Conservation (phyloP, 53 echinoderm and acorn worm species). For the Paracentrotus lividus region DNA sequence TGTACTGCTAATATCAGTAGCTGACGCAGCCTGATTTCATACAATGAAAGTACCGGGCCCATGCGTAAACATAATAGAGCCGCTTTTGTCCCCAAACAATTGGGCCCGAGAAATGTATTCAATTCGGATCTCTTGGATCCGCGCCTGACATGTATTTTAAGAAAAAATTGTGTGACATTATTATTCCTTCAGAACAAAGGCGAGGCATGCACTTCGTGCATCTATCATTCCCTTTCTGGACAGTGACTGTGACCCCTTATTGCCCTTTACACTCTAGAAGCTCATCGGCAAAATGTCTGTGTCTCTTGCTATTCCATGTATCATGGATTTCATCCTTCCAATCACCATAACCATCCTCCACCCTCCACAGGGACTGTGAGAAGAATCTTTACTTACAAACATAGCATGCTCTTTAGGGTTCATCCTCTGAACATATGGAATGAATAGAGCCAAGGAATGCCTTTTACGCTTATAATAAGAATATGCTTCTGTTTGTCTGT, state of each 20-base stretch:
- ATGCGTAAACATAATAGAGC: too few relatives aligned
- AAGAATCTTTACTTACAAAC: constrained; percentile 15
- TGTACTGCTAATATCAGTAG: too few relatives aligned
- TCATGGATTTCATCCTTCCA: constrained; percentile 14
- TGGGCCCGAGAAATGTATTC: too few relatives aligned
- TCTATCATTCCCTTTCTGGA: background rate
- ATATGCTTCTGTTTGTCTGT: too few relatives aligned
- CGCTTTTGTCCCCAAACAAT: too few relatives aligned
- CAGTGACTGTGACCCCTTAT: background rate
- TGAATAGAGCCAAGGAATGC: background rate
- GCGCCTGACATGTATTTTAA: too few relatives aligned
- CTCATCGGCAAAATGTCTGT: background rate
- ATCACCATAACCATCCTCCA: constrained; percentile 13
- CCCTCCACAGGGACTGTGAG: background rate
- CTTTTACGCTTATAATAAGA: background rate
- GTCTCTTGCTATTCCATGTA: constrained; percentile 16
- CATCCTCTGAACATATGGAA: background rate
- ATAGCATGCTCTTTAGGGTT: background rate
- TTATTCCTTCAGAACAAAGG: too few relatives aligned
- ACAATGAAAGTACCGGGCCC: too few relatives aligned
- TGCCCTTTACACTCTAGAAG: background rate
- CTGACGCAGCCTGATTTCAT: too few relatives aligned
- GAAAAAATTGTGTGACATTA: too few relatives aligned
- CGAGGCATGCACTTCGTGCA: too few relatives aligned
- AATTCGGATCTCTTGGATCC: too few relatives aligned